These are phyloP conservation scores for Cataglyphis altisquamis DNA, from an alignment of 2,888 invertebrate species.

Conservation along the genomic window DNA sequence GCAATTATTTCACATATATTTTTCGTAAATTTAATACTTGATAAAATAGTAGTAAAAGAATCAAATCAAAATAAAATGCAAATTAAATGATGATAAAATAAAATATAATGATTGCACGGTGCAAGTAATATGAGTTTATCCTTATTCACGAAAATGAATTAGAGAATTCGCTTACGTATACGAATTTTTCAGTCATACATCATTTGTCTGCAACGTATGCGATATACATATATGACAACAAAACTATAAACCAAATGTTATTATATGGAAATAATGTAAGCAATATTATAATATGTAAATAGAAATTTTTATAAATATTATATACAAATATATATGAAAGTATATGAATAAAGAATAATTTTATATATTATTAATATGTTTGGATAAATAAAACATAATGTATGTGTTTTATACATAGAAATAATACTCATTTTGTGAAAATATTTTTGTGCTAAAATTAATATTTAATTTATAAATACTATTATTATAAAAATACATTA, in stretches of 20 bases:
- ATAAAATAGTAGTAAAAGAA: neutral
- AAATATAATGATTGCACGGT: neutral
- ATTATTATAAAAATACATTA: neutral
- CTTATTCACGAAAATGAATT: neutral
- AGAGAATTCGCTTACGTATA: neutral
- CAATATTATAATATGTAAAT: neutral
- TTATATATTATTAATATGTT: neutral
- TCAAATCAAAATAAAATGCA: neutral
- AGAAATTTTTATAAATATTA: neutral
- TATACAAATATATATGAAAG: neutral
- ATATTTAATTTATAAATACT: neutral
- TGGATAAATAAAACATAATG: neutral
- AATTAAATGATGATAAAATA: neutral
- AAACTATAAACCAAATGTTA: neutral
- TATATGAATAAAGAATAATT: neutral
- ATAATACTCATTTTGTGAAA: neutral
- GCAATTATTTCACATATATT: neutral
- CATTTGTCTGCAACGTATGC: conserved; percentile 7
- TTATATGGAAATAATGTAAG: neutral
- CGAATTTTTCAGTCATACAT: neutral
- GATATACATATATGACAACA: neutral
- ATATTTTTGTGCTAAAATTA: neutral
- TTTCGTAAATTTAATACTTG: conserved; percentile 18
- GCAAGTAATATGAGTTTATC: neutral
- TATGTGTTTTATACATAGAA: neutral